A percentile compares a stretch with the other conserved stretches of the same genome.
phyloP scores from a whole-genome alignment of 2,797 vertebrate species.

The Semaprochilodus insignis region DNA sequence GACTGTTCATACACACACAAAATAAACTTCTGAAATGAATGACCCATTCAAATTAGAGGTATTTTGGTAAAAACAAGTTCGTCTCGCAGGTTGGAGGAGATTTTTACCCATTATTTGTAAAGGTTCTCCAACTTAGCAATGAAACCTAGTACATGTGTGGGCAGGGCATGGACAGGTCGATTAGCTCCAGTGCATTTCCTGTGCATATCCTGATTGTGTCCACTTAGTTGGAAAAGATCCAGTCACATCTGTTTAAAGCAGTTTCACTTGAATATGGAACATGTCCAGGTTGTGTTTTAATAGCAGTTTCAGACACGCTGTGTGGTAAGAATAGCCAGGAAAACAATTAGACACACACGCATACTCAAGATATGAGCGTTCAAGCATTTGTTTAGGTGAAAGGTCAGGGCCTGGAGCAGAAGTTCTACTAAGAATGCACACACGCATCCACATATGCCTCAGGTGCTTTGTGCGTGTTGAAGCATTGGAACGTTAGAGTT shows the following conservation, averaged over 20 bases:
- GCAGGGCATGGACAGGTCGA: no score
- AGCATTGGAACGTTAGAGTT: background rate
- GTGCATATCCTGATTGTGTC: background rate
- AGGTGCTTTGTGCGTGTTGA: slow-evolving; percentile 19
- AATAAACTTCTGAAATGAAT: no score
- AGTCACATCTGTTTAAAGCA: background rate
- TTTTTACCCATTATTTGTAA: no score
- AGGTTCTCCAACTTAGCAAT: no score
- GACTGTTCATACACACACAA: no score
- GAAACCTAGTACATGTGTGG: no score
- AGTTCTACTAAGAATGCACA: slow-evolving; percentile 25
- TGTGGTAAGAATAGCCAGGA: slow-evolving; percentile 20
- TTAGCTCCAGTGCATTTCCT: no score
- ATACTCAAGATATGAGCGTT: slow-evolving; percentile 30
- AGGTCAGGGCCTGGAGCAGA: slow-evolving; percentile 30
- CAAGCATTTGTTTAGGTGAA: slow-evolving; percentile 21
- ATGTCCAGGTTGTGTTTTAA: background rate
- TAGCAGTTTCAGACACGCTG: background rate
- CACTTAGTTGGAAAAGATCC: background rate
- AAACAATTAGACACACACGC: background rate
- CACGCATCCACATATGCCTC: slow-evolving; percentile 6
- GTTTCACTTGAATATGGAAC: background rate
- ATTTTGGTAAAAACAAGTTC: no score
- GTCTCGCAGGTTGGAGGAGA: no score
- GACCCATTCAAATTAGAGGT: no score